Conservation (phyloP, 2,797 vertebrate genomes). For the Neopelma chrysocephalum region DNA sequence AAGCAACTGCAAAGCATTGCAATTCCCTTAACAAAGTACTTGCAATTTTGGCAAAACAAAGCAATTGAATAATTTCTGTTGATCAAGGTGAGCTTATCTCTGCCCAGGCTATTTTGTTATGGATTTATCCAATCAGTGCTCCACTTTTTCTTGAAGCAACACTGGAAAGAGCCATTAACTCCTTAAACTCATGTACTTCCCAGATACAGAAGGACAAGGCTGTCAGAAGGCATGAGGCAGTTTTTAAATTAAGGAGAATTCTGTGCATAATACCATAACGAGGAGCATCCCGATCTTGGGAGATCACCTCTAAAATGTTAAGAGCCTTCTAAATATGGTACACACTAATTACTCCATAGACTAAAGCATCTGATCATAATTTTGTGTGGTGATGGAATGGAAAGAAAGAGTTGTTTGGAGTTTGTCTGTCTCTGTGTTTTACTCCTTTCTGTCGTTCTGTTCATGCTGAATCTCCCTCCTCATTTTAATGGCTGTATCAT, state of each 20-base stretch:
- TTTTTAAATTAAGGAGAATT: not conserved
- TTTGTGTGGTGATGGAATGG: not conserved
- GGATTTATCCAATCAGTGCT: not conserved
- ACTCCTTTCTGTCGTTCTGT: not conserved
- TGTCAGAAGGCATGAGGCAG: not conserved
- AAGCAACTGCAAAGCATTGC: not conserved
- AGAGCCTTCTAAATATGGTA: not conserved
- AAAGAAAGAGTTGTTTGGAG: not conserved
- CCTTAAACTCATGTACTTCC: not conserved
- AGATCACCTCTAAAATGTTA: not conserved
- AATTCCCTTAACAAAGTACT: not conserved
- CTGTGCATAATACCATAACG: not conserved
- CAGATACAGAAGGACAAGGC: not conserved
- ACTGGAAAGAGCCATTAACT: not conserved
- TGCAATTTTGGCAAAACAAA: not conserved
- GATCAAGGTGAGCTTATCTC: not conserved
- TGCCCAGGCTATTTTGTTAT: not conserved
- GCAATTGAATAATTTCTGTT: not conserved
- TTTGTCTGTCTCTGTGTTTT: not conserved
- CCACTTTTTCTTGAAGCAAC: not conserved
- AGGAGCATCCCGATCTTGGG: not conserved
- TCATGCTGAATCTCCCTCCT: not conserved
- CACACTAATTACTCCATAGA: not conserved
- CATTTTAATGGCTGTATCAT: not conserved
- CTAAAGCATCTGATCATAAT: not conserved